Evolutionary conservation across 2,113 vertebrate species (phyloP).

Genomic region (Rhagologus leucostigma): DNA sequence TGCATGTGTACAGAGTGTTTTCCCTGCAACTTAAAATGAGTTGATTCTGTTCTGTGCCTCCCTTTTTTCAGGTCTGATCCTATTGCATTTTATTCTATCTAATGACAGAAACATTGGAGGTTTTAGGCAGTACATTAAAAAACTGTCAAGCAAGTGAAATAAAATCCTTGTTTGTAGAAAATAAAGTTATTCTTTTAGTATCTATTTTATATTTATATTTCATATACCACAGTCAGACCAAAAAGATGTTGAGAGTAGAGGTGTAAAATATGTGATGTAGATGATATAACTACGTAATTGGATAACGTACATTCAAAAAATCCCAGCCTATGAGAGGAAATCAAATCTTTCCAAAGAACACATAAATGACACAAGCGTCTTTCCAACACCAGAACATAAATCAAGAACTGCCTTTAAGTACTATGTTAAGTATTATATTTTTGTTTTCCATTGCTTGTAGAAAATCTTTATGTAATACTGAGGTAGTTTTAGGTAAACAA

Average conservation of each 20-base stretch:
- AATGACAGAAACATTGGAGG: not conserved
- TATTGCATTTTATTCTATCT: not conserved
- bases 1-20: not conserved
- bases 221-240: not conserved
- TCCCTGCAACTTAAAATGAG: not conserved
- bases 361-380: not conserved
- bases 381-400: not conserved
- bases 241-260: not conserved
- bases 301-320: not conserved
- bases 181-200: not conserved
- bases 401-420: not conserved
- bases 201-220: not conserved
- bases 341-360: not conserved
- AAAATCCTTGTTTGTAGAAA: not conserved
- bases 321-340: not conserved
- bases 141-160: not conserved
- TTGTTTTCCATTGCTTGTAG: not conserved
- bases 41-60: not conserved
- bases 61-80: not conserved
- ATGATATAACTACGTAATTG: not conserved
- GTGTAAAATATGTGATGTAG: not conserved
- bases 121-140: not conserved
- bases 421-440: not conserved
- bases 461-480: not conserved
- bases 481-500: not conserved